phyloP scores from a whole-genome alignment of 2,888 invertebrate species.

The Polylopha cassiicola region DNA sequence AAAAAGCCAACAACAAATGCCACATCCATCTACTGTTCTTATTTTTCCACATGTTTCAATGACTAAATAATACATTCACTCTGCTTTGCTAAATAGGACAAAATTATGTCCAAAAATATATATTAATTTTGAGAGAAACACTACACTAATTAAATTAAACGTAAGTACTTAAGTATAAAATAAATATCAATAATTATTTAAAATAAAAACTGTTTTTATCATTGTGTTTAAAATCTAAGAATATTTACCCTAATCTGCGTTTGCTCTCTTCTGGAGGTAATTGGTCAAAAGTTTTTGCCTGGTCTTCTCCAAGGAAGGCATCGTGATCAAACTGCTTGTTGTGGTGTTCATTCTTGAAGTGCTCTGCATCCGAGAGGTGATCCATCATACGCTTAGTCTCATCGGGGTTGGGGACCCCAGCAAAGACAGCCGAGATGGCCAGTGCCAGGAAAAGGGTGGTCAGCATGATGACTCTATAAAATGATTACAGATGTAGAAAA shows the following conservation, averaged over 20 bases:
- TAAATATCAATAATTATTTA: no score
- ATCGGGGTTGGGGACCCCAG: conserved; percentile 84
- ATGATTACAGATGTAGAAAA: no score
- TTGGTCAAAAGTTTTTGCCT: conserved; percentile 95
- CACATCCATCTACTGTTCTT: no score
- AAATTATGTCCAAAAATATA: no score
- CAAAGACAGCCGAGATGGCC: conserved; percentile 59
- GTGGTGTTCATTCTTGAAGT: conserved; percentile 87
- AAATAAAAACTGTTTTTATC: no score
- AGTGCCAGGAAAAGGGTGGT: conserved; percentile 53
- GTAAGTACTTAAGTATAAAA: no score
- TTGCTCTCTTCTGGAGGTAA: conserved; percentile 96
- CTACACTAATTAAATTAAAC: no score
- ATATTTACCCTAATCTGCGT: conserved; percentile 84
- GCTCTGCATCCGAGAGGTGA: conserved; percentile 86
- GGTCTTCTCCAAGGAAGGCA: conserved; percentile 96
- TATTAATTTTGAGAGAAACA: no score
- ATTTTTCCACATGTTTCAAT: no score
- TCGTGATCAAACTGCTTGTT: conserved; percentile 97
- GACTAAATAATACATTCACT: no score
- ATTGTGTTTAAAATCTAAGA: background rate
- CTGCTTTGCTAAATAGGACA: no score
- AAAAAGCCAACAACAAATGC: no score
- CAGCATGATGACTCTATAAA: conserved; percentile 55
- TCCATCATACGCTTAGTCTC: conserved; percentile 81